Base-by-base conservation (phyloP, 1,140 invertebrate species). In the Octopus sinensis region DNA sequence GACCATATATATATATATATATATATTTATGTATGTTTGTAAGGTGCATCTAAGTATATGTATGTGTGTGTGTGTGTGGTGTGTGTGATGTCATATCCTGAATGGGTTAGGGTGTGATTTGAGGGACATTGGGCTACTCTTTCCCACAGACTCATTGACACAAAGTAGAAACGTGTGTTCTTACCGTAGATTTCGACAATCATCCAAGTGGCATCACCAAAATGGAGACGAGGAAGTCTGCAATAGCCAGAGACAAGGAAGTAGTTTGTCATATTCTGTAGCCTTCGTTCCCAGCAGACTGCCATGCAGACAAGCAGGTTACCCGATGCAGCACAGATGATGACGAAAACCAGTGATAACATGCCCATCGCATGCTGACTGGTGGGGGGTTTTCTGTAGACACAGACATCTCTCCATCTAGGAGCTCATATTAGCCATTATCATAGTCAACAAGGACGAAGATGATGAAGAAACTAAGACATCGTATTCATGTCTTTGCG, bases 211-310 rank as follows among this genome's bases (percentile, higher is more conserved):
- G 98, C 92, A 99, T 94, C 54, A 99, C 98, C 17, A 99, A 91
- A 79, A 98, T 93, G 1, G 97, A 97, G 0, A 99, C 97, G 1
- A 96, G 95, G 54, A 99, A 92, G 90, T 99, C 98, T 0, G 97
- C 97, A 52, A 98, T 96, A 3, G 98, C 98, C 79, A 99, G 91
- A 5, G 97, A 98, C 10, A 85, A 99, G 96, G 90, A 99, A 98
- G 91, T 98, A 99, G 91, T 99, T 99, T 87, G 98, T 97, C 23
- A 98, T 97, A 84, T 97, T 98, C 83, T 97, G 93, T 53, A 99
- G 92, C 4, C 97, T 97, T 86, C 96, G 94, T 90, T 99, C 97
- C 12, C 96, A 98, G 90, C 98, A 98, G 10, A 99, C 97, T 83
- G 96, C 96, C 53, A 99, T 92, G 85, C 99, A 98, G 12, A 99